Conservation (phyloP, 2,113 vertebrate genomes). For the human (Homo sapiens) region GRCh38 chr4:8728501-8729000, state of each 20-base stretch:
- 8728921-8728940: background rate
- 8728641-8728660: background rate
- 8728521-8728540: background rate
- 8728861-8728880: background rate
- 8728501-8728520: background rate
- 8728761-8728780: background rate
- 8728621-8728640: background rate
- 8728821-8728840: background rate
- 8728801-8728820: background rate
- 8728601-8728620: background rate
- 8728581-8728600: too few species aligned
- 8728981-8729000: fast-evolving
- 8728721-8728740: background rate
- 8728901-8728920: background rate
- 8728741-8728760: background rate
- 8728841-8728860: background rate
- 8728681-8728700: background rate
- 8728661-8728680: background rate
- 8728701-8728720: background rate
- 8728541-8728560: too few species aligned
- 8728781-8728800: background rate
- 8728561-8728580: fast-evolving
- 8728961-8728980: background rate
- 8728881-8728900: background rate
- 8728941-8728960: background rate